Evolutionary conservation across 1,140 invertebrate species (phyloP).

Genomic region (Drosophila lacertosa): DNA sequence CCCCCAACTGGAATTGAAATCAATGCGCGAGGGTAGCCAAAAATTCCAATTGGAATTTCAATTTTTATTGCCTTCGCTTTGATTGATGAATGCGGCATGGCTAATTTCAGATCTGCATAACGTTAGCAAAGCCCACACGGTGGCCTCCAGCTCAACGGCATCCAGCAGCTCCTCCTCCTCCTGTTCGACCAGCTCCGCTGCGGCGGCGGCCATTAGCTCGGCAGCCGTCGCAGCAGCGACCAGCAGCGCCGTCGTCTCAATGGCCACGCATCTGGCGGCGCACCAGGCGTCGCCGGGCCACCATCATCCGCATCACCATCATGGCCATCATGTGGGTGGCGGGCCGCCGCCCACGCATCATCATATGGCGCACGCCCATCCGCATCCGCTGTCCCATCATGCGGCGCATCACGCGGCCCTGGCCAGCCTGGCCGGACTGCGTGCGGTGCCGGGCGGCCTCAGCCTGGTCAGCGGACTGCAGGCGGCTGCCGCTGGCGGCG

Average conservation of each 20-base stretch:
- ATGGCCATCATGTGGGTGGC: constrained; percentile 56
- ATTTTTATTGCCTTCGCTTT: constrained; percentile 60
- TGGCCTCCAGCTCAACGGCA: constrained; percentile 67
- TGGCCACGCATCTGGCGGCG: constrained; percentile 69
- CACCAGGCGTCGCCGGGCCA: constrained; percentile 42
- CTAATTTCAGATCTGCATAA: constrained; percentile 69
- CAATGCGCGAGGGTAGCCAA: constrained; percentile 28
- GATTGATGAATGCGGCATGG: constrained; percentile 70
- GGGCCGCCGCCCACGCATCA: constrained; percentile 59
- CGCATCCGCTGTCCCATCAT: constrained; percentile 65
- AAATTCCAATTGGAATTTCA: constrained; percentile 49
- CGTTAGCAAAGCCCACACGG: constrained; percentile 65
- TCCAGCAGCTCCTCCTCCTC: constrained; percentile 68
- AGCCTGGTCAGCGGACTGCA: constrained; percentile 67
- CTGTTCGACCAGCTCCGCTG: constrained; percentile 68
- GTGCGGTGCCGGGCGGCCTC: constrained; percentile 64
- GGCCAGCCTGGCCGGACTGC: constrained; percentile 70
- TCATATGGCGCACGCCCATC: constrained; percentile 67
- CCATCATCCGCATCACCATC: constrained; percentile 65
- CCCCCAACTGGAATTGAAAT: too few relatives aligned
- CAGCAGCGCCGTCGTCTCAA: constrained; percentile 59
- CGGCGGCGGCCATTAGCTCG: constrained; percentile 64
- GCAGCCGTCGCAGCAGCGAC: constrained; percentile 47
- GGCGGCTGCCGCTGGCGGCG: constrained; percentile 66
- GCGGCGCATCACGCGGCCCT: constrained; percentile 73